phyloP scores from a whole-genome alignment of 1,140 invertebrate species.

The Gonioctena quinquepunctata region DNA sequence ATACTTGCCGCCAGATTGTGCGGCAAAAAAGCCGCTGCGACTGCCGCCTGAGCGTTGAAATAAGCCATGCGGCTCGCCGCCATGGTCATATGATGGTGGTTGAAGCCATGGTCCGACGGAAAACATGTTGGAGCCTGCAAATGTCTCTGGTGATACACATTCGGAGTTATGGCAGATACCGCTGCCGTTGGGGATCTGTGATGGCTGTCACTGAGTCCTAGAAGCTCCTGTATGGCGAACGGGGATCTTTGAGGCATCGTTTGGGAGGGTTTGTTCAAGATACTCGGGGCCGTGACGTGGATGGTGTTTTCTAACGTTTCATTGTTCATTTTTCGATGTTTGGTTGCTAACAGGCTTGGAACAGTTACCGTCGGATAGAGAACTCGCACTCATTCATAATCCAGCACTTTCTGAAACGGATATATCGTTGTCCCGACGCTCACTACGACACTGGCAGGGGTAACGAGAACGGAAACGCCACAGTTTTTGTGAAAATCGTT shows the following conservation, averaged over 20 bases:
- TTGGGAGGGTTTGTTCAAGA: constrained; percentile 54
- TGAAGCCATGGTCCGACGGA: constrained; percentile 57
- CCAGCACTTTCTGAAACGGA: background rate
- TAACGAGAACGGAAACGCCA: background rate
- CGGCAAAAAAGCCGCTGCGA: constrained; percentile 83
- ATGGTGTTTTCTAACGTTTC: constrained; percentile 52
- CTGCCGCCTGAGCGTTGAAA: constrained; percentile 83
- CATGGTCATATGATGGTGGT: constrained; percentile 67
- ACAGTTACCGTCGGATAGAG: constrained; percentile 16
- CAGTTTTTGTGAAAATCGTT: background rate
- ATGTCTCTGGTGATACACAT: constrained; percentile 53
- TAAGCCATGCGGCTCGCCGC: constrained; percentile 80
- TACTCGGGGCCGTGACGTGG: constrained; percentile 55
- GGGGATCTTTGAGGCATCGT: constrained; percentile 82
- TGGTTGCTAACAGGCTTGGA: background rate
- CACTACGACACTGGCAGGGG: background rate
- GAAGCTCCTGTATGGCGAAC: constrained; percentile 89
- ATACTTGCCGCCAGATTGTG: constrained; percentile 61
- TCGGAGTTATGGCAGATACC: constrained; percentile 53
- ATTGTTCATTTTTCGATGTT: constrained; percentile 49
- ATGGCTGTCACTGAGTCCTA: constrained; percentile 70
- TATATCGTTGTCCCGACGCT: background rate
- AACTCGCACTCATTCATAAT: constrained; percentile 2
- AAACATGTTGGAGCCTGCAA: constrained; percentile 51
- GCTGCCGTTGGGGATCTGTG: constrained; percentile 59